Conservation (phyloP, 1,140 invertebrate genomes). For the Asbolus verrucosus region DNA sequence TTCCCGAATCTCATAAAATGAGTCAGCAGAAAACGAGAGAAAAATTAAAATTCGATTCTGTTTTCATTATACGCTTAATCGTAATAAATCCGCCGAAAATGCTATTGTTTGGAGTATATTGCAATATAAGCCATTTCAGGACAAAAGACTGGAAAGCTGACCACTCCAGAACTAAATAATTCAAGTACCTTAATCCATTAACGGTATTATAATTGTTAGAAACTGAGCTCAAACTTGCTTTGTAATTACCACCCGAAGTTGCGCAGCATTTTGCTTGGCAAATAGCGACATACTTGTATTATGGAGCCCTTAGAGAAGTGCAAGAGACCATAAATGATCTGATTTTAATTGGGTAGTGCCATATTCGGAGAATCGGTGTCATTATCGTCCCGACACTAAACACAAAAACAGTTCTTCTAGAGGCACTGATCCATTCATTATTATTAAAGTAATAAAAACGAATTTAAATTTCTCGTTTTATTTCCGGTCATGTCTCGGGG, state of each 20-base stretch:
- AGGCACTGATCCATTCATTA: too few species aligned
- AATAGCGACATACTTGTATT: constrained; percentile 17
- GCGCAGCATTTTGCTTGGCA: constrained; percentile 8
- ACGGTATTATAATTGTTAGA: constrained; percentile 35
- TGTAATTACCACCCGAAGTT: constrained; percentile 21
- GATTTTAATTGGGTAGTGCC: neutral
- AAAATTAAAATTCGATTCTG: constrained; percentile 5
- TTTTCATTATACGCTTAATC: constrained; percentile 8
- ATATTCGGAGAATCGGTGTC: too few species aligned
- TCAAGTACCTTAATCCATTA: constrained; percentile 34
- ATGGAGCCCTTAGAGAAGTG: constrained; percentile 3
- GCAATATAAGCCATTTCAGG: neutral
- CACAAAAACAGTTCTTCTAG: too few species aligned
- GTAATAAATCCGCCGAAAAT: neutral
- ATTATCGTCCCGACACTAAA: too few species aligned
- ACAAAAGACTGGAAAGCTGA: constrained; percentile 17
- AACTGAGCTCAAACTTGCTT: constrained; percentile 32
- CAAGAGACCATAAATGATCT: neutral
- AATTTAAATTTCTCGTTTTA: too few species aligned
- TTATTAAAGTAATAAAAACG: too few species aligned
- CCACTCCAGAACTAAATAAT: constrained; percentile 27
- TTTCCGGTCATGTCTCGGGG: too few species aligned
- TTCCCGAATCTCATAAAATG: too few species aligned
- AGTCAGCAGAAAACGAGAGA: neutral
- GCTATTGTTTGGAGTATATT: neutral